Evolutionary conservation across 2,113 vertebrate genomes (phyloP).

Genomic region (Cephalopholis sonnerati): DNA sequence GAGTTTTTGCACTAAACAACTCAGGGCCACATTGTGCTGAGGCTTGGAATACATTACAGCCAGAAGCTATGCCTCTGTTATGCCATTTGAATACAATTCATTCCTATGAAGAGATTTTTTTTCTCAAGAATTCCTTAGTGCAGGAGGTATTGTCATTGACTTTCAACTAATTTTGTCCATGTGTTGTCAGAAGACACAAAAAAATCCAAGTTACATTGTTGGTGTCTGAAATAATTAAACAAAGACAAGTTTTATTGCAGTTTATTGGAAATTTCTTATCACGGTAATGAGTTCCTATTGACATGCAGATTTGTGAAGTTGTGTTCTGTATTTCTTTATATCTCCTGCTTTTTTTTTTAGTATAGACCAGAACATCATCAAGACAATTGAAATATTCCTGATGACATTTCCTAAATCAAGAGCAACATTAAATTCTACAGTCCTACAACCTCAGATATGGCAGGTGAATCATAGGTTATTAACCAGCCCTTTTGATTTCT

Average conservation of each 20-base stretch:
- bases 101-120: neutral
- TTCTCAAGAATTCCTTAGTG: neutral
- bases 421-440: neutral
- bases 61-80: neutral
- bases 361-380: neutral
- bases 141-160: neutral
- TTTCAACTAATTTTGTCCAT: no score
- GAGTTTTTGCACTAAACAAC: neutral
- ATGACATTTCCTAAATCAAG: neutral
- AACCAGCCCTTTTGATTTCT: neutral
- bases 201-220: no score
- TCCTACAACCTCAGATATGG: neutral
- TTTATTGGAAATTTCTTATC: neutral
- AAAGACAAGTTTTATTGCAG: neutral
- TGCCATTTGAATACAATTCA: neutral
- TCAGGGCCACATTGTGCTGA: neutral
- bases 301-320: neutral
- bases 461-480: neutral
- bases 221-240: no score
- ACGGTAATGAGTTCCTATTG: neutral
- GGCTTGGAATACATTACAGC: constrained; percentile 1
- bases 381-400: neutral
- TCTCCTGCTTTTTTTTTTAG: neutral
- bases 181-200: no score
- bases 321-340: neutral